phyloP scores from a whole-genome alignment of 2,113 vertebrate species.

The Dolichotis patagonum region DNA sequence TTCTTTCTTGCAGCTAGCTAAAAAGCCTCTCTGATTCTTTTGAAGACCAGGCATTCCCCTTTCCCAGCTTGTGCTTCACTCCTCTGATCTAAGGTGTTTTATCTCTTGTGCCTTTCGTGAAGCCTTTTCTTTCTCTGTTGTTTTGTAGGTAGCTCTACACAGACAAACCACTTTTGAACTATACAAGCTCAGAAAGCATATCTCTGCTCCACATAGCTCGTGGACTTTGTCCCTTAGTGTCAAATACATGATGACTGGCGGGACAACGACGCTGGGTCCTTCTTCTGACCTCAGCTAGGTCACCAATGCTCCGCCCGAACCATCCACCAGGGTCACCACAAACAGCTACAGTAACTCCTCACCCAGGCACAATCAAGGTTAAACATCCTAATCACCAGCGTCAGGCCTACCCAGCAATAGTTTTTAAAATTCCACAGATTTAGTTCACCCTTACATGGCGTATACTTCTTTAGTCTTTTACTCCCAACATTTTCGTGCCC shows the following conservation, averaged over 20 bases:
- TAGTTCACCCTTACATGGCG: accelerated
- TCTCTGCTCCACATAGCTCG: background rate
- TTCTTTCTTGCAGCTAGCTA: background rate
- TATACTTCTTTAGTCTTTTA: background rate
- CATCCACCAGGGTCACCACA: accelerated
- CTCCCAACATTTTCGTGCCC: background rate
- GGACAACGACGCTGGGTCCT: background rate
- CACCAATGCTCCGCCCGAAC: background rate
- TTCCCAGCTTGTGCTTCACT: accelerated
- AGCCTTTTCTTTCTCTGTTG: background rate
- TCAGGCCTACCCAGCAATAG: too few species aligned
- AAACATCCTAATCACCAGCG: accelerated
- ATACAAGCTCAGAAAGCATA: background rate
- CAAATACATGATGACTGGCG: too few species aligned
- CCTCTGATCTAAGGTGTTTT: accelerated
- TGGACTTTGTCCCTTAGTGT: background rate
- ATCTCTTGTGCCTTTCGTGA: background rate
- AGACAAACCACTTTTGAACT: background rate
- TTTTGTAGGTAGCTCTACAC: background rate
- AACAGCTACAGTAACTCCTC: accelerated
- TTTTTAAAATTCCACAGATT: background rate
- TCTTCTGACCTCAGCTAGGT: background rate
- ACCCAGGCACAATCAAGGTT: too few species aligned
- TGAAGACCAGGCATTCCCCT: background rate
- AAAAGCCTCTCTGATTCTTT: background rate